phyloP scores from a whole-genome alignment of 2,797 vertebrate genomes.

The Salarias fasciatus region DNA sequence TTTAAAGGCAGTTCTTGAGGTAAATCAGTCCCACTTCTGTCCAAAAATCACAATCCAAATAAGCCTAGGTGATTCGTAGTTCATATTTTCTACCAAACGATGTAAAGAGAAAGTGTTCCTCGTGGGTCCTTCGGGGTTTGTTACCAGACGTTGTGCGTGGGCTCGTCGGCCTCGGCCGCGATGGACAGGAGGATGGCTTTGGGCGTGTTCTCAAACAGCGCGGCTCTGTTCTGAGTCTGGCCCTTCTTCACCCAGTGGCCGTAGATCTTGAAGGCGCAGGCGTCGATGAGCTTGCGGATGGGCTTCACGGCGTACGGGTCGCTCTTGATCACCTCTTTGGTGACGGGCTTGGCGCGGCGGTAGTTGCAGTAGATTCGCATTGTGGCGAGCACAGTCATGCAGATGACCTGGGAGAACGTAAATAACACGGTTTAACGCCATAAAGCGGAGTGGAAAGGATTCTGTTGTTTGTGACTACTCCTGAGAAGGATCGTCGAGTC shows the following conservation, averaged over 20 bases:
- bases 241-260: conserved; percentile 99
- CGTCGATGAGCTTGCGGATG: conserved; percentile 93
- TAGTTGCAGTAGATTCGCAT: conserved; percentile 97
- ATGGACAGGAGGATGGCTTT: conserved; percentile 92
- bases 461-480: neutral
- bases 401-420: conserved; percentile 86
- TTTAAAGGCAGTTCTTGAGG: neutral
- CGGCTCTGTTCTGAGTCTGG: conserved; percentile 95
- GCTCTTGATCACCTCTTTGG: conserved; percentile 89
- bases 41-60: neutral
- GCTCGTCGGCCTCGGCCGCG: conserved; percentile 76
- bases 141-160: conserved; percentile 69
- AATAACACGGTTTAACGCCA: no score
- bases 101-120: neutral
- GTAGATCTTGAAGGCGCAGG: conserved; percentile 95
- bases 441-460: neutral
- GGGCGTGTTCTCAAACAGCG: conserved; percentile 97
- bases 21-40: conserved; percentile 11
- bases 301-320: conserved; percentile 95
- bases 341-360: conserved; percentile 90
- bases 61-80: no score
- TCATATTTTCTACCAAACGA: neutral
- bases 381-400: conserved; percentile 91
- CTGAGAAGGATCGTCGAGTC: neutral
- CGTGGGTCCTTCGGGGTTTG: neutral